Percentiles rank a stretch among this genome's conserved stretches.
phyloP scores from a whole-genome alignment of 53 echinoderm and acorn worm species.

The Antedon mediterranea region DNA sequence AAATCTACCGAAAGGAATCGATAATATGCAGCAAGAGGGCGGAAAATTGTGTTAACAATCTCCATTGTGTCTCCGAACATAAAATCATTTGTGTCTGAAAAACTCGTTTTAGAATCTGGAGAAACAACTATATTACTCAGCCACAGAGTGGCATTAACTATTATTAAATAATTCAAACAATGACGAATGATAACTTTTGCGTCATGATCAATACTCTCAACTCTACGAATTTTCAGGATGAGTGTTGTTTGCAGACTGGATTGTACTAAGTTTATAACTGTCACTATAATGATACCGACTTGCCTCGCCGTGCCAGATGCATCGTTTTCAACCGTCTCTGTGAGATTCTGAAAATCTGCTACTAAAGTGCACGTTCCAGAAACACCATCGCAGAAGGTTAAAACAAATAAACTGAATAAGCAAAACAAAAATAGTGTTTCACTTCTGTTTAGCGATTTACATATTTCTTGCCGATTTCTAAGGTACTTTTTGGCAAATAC shows the following conservation, averaged over 20 bases:
- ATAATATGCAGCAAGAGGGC: not conserved
- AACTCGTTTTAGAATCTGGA: not conserved
- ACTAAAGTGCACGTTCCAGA: no score
- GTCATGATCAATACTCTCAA: not conserved
- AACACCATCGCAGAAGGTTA: no score
- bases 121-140: not conserved
- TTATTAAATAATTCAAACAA: not conserved
- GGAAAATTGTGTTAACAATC: not conserved
- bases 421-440: no score
- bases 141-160: not conserved
- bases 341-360: no score
- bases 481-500: no score
- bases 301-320: no score
- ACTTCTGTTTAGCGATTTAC: no score
- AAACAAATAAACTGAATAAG: no score
- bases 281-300: no score
- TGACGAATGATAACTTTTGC: not conserved
- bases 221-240: not conserved
- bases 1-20: not conserved
- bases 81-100: not conserved
- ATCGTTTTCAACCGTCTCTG: no score
- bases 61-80: not conserved
- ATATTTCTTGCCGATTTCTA: no score
- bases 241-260: not conserved
- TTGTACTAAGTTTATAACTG: no score